Evolutionary conservation across 2,888 invertebrate genomes (phyloP).

Genomic region (Criorhina ranunculi): DNA sequence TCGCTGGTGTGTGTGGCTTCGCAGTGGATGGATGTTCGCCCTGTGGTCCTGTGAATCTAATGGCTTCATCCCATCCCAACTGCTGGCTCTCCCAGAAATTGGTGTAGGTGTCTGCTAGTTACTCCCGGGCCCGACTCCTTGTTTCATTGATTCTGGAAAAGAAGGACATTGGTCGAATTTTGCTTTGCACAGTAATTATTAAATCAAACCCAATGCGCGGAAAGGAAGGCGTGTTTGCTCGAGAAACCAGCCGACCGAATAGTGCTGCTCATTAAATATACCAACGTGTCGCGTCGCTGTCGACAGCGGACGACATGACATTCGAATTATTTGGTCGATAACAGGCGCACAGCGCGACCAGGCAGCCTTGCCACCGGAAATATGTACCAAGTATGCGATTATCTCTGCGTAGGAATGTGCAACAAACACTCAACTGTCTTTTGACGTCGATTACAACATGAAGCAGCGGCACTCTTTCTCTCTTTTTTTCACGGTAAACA

Average conservation of each 20-base stretch:
- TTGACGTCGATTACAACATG: conserved; percentile 19
- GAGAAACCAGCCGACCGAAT: conserved; percentile 3
- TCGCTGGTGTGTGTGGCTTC: background rate
- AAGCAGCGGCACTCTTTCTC: background rate
- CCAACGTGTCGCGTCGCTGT: conserved; percentile 6
- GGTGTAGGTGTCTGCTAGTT: too few species aligned
- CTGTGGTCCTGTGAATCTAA: background rate
- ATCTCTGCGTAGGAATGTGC: conserved; percentile 36
- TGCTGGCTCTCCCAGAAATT: background rate
- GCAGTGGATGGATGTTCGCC: background rate
- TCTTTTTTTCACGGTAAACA: background rate
- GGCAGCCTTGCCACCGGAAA: conserved; percentile 53
- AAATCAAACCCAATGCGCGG: conserved; percentile 24
- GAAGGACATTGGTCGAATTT: conserved; percentile 48
- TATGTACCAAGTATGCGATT: conserved; percentile 44
- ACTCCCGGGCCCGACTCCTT: conserved; percentile 3
- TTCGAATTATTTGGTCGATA: conserved; percentile 80
- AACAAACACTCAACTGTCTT: conserved; percentile 5
- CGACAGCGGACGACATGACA: conserved; percentile 68
- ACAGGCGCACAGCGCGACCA: conserved; percentile 77
- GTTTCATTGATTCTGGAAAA: background rate
- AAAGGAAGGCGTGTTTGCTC: conserved; percentile 51
- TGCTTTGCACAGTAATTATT: background rate
- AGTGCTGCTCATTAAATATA: background rate
- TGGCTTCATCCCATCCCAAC: background rate